A percentile compares a stretch with the other conserved stretches of the same genome.
These are phyloP conservation scores for Cebidichthys violaceus DNA, from an alignment of 2,113 vertebrate genomes.

Conservation along the genomic window DNA sequence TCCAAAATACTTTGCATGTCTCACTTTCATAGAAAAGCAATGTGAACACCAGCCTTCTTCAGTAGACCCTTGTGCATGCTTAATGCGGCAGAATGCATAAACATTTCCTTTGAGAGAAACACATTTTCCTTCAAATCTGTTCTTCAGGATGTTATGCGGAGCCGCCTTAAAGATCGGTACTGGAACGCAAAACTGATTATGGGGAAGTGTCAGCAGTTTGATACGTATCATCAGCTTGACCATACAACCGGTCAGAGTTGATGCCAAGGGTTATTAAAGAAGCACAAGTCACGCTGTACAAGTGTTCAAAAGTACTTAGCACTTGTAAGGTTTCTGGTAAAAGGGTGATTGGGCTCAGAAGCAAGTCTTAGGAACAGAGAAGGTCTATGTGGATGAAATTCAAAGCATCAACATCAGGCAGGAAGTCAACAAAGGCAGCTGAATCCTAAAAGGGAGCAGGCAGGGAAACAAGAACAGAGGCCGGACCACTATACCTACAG, in stretches of 20 bases:
- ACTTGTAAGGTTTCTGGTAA: not conserved
- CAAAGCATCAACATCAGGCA: not conserved
- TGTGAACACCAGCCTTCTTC: conserved; percentile 19
- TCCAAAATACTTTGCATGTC: conserved; percentile 16
- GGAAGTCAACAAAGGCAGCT: conserved; percentile 1
- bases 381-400: conserved; percentile 7
- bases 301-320: not conserved
- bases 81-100: conserved; percentile 23
- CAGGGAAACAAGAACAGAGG: not conserved
- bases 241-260: not conserved
- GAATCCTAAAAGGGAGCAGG: not conserved
- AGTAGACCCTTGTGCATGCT: conserved; percentile 32
- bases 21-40: conserved; percentile 19
- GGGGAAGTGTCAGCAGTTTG: conserved; percentile 1
- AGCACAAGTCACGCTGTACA: not conserved
- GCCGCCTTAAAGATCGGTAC: not conserved
- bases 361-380: not conserved
- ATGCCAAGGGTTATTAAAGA: not conserved
- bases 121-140: not conserved
- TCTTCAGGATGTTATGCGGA: not conserved
- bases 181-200: not conserved
- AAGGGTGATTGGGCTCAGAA: not conserved
- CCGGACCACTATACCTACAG: not conserved
- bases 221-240: not conserved
- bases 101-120: conserved; percentile 16